Evolutionary conservation across 2,888 invertebrate species (phyloP).

Genomic region (Idaea straminata): DNA sequence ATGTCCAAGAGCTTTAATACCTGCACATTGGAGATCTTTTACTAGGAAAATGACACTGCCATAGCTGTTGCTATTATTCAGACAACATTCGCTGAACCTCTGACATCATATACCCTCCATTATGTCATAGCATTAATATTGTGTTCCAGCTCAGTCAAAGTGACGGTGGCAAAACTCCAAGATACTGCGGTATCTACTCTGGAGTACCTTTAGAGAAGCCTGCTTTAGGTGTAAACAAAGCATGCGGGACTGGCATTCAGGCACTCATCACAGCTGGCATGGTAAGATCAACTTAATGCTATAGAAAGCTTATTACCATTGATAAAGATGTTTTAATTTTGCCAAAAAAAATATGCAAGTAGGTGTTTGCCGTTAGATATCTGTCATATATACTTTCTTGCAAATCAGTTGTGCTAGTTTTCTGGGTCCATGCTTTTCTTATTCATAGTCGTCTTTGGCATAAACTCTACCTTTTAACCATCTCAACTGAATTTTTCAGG

Average conservation of each 20-base stretch:
- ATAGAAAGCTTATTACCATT: neutral
- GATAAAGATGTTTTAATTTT: neutral
- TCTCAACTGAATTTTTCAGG: slow-evolving; percentile 72
- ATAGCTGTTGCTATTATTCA: no score
- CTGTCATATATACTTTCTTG: no score
- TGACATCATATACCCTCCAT: neutral
- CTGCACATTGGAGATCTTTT: no score
- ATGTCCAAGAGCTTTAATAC: no score
- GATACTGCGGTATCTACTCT: slow-evolving; percentile 90
- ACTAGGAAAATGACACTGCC: no score
- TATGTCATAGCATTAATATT: no score
- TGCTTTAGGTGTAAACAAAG: slow-evolving; percentile 92
- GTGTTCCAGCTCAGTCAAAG: slow-evolving; percentile 83
- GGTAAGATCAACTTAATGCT: slow-evolving; percentile 65
- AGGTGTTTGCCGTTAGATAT: neutral
- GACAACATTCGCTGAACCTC: no score
- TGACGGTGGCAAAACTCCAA: slow-evolving; percentile 92
- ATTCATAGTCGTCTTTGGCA: neutral
- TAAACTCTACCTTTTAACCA: neutral
- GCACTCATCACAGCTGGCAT: slow-evolving; percentile 92
- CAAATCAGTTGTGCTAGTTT: no score
- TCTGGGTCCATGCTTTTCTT: neutral
- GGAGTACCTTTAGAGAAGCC: slow-evolving; percentile 92
- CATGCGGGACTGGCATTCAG: slow-evolving; percentile 98
- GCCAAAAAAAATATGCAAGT: neutral